A percentile compares a stretch with the other conserved stretches of the same genome.
Evolutionary conservation across 2,113 vertebrate species (phyloP).

Genomic region (Pollachius pollachius): DNA sequence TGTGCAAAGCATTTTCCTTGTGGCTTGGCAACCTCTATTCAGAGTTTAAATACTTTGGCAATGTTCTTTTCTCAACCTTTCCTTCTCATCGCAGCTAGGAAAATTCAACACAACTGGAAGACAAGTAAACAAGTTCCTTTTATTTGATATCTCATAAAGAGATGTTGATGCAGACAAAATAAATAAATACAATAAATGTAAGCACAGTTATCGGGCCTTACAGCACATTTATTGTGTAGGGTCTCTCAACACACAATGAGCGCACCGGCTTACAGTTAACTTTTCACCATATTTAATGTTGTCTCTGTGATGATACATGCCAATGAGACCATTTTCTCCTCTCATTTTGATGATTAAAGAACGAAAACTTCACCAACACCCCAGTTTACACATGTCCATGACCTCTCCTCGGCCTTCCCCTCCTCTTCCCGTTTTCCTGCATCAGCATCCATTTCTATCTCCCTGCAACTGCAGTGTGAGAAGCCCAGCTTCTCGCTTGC

Average conservation of each 20-base stretch:
- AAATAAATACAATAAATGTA: not conserved
- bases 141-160: not conserved
- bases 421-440: slow-evolving; percentile 50
- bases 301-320: slow-evolving; percentile 21
- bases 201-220: not conserved
- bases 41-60: slow-evolving; percentile 56
- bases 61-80: slow-evolving; percentile 42
- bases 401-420: slow-evolving; percentile 59
- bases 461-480: slow-evolving; percentile 37
- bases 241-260: no score
- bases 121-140: not conserved
- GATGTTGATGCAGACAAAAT: not conserved
- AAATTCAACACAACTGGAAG: slow-evolving; percentile 51
- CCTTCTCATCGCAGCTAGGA: slow-evolving; percentile 28
- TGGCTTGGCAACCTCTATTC: slow-evolving; percentile 55
- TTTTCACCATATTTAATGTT: slow-evolving; percentile 39
- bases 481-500: slow-evolving; percentile 38
- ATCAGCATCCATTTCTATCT: slow-evolving; percentile 65
- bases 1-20: slow-evolving; percentile 54
- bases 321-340: slow-evolving; percentile 53
- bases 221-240: no score
- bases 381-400: slow-evolving; percentile 48
- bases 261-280: slow-evolving; percentile 41
- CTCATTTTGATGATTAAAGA: slow-evolving; percentile 36
- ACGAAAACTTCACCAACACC: no score